These are phyloP conservation scores for Echinarachnius parma DNA, from an alignment of 53 echinoderm and acorn worm species.

Conservation along the genomic window DNA sequence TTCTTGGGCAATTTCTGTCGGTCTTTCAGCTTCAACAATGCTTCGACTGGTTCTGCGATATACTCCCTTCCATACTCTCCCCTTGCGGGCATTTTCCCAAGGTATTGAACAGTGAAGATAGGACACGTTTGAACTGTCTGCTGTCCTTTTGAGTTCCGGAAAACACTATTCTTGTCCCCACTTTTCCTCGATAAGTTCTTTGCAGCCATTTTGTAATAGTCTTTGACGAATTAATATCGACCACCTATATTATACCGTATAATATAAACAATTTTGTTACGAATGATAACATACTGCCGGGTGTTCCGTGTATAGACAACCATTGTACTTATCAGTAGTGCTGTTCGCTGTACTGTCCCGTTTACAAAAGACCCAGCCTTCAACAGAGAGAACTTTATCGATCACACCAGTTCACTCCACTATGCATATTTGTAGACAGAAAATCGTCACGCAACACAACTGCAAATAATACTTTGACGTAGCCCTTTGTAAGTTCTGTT, in stretches of 20 bases:
- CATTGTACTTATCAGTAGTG: no score
- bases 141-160: no score
- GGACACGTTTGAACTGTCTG: no score
- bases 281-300: no score
- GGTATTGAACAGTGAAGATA: conserved; percentile 83
- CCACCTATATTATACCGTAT: background rate
- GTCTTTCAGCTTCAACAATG: conserved; percentile 71
- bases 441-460: conserved; percentile 37
- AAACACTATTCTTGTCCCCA: conserved; percentile 23
- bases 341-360: no score
- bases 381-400: conserved; percentile 41
- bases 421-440: conserved; percentile 18
- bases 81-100: conserved; percentile 87
- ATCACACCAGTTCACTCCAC: conserved; percentile 3
- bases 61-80: conserved; percentile 94
- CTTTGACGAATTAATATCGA: background rate
- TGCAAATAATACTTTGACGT: conserved; percentile 20
- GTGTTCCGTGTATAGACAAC: no score
- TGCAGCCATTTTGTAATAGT: conserved; percentile 12
- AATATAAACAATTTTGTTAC: background rate
- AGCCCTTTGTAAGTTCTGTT: background rate
- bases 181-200: conserved; percentile 39
- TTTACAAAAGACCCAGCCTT: conserved; percentile 21
- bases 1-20: conserved; percentile 62
- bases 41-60: conserved; percentile 91